Base-by-base conservation (phyloP, 2,113 vertebrate species). In the Vulpes lagopus region DNA sequence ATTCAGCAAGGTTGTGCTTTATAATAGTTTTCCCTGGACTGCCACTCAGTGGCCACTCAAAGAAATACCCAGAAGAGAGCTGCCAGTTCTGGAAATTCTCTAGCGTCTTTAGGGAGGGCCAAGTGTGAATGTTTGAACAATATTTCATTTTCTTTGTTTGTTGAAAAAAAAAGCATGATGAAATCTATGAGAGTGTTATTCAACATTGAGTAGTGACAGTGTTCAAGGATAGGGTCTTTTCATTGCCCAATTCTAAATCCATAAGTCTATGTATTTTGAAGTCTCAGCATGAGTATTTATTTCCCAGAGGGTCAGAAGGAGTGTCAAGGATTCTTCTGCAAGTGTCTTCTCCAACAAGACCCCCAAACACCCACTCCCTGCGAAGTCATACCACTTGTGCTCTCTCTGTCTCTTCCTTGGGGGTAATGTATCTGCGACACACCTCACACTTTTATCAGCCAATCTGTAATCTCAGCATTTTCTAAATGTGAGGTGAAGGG, bases 11-110 rank as follows among this genome's bases (percentile, higher is more conserved):
- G 67, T 91, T 97, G 69, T 67, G 0, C 30, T 97, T 97, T 7
- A 49, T 80, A 79, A 99, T 99, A 97, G 91, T 98, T 98, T 99
- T 98, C 98, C 98, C 98, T 98, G 76, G 98, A 98, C 98, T 99
- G 99, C 99, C 98, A 98, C 98, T 98, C 98, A 98, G 98, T 98
- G 99, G 98, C 96, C 93, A 86, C 12, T 87, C 55, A 3, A 69
- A 94, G 97, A 49, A 98, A 98, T 94, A 97, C 95, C 96, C 94
- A 9, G 15, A 76, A 92, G 53, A 91, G 11, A 55, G 3, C n/a
- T 17, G 1, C 1, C 1, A 0, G 38, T 51, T 93, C 53, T 79
- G 8, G 86, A 35, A 74, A 94, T 22, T n/a, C 17, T 83, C 43
- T 27, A 35, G 23, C 60, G 57, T 64, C 53, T 96, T 79, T 32